These are phyloP conservation scores for Papilio aristodemus DNA, from an alignment of 1,140 invertebrate genomes.

Conservation along the genomic window DNA sequence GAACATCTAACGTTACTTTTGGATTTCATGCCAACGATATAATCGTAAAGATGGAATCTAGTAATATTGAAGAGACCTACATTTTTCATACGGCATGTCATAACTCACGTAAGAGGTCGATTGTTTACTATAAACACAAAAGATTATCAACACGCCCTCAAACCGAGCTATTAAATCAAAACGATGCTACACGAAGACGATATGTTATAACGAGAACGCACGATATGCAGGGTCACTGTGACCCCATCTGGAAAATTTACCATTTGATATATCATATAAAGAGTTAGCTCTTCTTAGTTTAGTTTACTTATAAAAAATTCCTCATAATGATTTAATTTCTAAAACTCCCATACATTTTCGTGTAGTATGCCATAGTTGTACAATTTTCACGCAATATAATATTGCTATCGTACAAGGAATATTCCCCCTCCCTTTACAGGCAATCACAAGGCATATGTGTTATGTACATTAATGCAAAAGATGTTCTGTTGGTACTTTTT, in stretches of 20 bases:
- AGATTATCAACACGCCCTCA: constrained; percentile 18
- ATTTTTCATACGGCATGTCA: constrained; percentile 8
- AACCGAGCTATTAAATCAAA: constrained; percentile 4
- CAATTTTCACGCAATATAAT: no score
- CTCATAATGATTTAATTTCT: no score
- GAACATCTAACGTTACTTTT: not conserved
- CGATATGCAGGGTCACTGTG: constrained; percentile 1
- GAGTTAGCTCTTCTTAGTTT: not conserved
- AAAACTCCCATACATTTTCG: no score
- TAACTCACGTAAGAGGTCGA: constrained; percentile 12
- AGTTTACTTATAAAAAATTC: no score
- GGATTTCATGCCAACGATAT: not conserved
- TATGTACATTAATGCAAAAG: no score
- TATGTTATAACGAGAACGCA: constrained; percentile 1
- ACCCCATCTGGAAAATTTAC: not conserved
- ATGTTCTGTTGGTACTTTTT: no score
- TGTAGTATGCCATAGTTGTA: no score
- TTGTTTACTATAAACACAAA: constrained; percentile 10
- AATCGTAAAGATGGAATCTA: not conserved
- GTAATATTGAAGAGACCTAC: constrained; percentile 11
- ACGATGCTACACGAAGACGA: not conserved
- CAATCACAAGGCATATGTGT: no score
- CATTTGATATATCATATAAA: not conserved
- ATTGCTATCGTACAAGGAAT: no score
- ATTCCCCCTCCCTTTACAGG: no score